Percentiles rank a stretch among this genome's conserved stretches.
These are phyloP conservation scores for Epistrophe grossulariae DNA, from an alignment of 2,888 invertebrate genomes.

Conservation along the genomic window DNA sequence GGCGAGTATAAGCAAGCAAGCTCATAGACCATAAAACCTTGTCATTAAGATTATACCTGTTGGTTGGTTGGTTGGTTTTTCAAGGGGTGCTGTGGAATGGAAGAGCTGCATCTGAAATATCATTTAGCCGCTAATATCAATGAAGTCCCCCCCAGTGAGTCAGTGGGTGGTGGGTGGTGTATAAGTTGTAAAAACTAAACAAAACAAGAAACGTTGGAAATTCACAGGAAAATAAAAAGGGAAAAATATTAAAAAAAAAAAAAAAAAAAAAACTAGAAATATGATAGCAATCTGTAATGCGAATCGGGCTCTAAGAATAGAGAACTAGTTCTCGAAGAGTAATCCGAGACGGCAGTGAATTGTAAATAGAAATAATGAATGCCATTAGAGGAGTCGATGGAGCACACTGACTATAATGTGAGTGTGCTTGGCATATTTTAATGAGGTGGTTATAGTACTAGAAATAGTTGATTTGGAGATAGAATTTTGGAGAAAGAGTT, in stretches of 20 bases:
- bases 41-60: constrained; percentile 69
- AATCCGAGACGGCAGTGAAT: constrained; percentile 51
- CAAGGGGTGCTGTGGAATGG: background rate
- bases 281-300: constrained; percentile 62
- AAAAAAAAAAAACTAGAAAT: constrained; percentile 24
- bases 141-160: constrained; percentile 27
- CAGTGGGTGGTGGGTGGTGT: constrained; percentile 11
- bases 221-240: constrained; percentile 8
- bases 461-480: background rate
- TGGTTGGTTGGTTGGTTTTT: constrained; percentile 2
- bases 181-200: background rate
- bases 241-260: too few species aligned
- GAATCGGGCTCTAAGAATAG: constrained; percentile 56
- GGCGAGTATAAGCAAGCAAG: background rate
- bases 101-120: constrained; percentile 41
- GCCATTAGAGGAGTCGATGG: constrained; percentile 37
- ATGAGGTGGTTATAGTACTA: constrained; percentile 42
- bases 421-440: constrained; percentile 50
- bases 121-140: constrained; percentile 49
- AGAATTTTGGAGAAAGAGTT: constrained; percentile 3
- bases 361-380: constrained; percentile 65
- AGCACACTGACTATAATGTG: constrained; percentile 2
- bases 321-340: constrained; percentile 54
- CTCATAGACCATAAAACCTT: constrained; percentile 46
- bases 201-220: constrained; percentile 1